A percentile compares a stretch with the other conserved stretches of the same genome.
Evolutionary conservation across 2,113 vertebrate genomes (phyloP).

Genomic region (Merops nubicus): DNA sequence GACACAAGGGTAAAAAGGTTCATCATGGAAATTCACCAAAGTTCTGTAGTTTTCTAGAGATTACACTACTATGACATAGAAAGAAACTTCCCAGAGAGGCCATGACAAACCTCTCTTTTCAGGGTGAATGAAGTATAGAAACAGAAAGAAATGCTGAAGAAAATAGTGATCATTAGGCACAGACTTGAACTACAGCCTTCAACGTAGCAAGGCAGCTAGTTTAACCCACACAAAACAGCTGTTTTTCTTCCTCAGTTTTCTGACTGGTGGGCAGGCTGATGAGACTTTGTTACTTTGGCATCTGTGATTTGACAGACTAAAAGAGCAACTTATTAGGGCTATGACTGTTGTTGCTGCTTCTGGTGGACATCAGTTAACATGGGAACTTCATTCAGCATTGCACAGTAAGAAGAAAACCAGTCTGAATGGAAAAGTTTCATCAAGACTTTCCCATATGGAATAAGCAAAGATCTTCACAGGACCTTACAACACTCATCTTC

Average conservation of each 20-base stretch:
- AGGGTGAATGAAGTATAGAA: background rate
- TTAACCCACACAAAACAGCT: background rate
- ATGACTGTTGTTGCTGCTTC: background rate
- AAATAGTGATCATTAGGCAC: background rate
- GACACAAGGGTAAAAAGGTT: background rate
- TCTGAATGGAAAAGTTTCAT: background rate
- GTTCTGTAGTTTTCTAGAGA: background rate
- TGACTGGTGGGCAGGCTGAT: background rate
- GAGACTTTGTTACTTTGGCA: background rate
- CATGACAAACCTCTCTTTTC: background rate
- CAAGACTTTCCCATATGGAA: background rate
- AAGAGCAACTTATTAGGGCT: background rate
- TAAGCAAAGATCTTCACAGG: background rate
- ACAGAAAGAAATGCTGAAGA: background rate
- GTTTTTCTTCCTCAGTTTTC: background rate
- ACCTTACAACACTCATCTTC: background rate
- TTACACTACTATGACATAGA: background rate
- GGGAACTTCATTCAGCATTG: background rate
- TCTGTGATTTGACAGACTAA: background rate
- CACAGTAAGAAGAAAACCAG: background rate
- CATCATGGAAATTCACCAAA: background rate
- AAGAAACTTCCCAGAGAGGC: background rate
- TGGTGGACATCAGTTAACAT: background rate
- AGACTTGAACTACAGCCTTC: background rate
- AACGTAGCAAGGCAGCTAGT: background rate